Percentiles rank a stretch among this genome's conserved stretches.
Evolutionary conservation across 2,113 vertebrate species (phyloP).

Genomic region (Lanius collurio): DNA sequence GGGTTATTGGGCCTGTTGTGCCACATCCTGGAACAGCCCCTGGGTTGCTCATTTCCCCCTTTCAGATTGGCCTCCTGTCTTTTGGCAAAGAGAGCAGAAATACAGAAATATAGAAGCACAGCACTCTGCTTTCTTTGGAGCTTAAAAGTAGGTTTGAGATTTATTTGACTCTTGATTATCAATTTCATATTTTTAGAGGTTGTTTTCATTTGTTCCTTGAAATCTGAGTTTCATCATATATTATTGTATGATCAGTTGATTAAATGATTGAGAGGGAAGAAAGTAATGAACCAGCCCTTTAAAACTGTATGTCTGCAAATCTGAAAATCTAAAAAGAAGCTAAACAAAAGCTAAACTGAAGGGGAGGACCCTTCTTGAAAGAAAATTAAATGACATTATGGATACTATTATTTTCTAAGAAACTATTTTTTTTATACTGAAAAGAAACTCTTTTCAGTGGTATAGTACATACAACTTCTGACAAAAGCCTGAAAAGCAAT

Average conservation of each 20-base stretch:
- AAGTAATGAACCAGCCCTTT: not conserved
- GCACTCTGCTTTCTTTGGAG: not conserved
- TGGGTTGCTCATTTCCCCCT: not conserved
- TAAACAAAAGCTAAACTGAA: slow-evolving; percentile 15
- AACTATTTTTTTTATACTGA: not conserved
- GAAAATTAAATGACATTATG: not conserved
- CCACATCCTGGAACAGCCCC: not conserved
- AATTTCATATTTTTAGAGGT: not conserved
- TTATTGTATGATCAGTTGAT: not conserved
- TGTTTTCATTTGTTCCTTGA: not conserved
- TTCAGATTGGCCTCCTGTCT: not conserved
- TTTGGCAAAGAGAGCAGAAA: not conserved
- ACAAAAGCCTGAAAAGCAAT: not conserved
- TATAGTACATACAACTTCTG: not conserved
- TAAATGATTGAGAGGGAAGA: not conserved
- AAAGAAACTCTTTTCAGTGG: not conserved
- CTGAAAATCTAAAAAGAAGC: not conserved
- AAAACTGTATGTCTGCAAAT: not conserved
- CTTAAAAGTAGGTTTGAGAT: not conserved
- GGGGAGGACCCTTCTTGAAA: slow-evolving; percentile 8
- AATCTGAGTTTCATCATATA: not conserved
- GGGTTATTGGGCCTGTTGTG: not conserved
- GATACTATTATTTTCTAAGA: slow-evolving; percentile 25
- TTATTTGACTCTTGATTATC: not conserved
- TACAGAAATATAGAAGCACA: not conserved